Conservation (phyloP, 2,888 invertebrate genomes). For the Thereva unica region DNA sequence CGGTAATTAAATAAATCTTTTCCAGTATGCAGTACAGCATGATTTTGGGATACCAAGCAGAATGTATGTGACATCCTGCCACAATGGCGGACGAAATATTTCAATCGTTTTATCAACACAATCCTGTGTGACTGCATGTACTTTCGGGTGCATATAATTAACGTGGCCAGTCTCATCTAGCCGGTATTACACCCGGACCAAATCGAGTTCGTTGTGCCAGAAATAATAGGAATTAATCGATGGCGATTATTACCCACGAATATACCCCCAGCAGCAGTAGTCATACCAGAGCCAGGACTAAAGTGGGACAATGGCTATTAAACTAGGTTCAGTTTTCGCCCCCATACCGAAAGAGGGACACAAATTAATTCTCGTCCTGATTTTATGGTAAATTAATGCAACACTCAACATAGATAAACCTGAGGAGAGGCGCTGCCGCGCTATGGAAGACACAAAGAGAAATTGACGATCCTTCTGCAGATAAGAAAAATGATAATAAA, state of each 20-base stretch:
- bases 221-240: constrained; percentile 30
- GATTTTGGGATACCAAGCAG: constrained; percentile 2
- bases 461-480: constrained; percentile 3
- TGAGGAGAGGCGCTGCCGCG: neutral
- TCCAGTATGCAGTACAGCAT: neutral
- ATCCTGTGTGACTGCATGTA: neutral
- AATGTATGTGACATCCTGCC: constrained; percentile 18
- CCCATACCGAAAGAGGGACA: constrained; percentile 6
- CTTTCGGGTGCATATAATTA: constrained; percentile 6
- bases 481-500: constrained; percentile 18
- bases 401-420: constrained; percentile 12
- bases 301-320: constrained; percentile 15
- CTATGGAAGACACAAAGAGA: neutral
- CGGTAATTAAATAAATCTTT: constrained; percentile 24
- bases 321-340: constrained; percentile 2
- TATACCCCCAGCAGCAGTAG: too few relatives aligned
- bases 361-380: constrained; percentile 28
- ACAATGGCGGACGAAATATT: constrained; percentile 23
- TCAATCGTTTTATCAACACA: constrained; percentile 29
- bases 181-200: neutral
- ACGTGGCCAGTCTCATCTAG: neutral
- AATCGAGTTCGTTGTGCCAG: constrained; percentile 5
- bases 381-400: constrained; percentile 25
- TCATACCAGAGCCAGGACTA: too few relatives aligned
- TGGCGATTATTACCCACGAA: constrained; percentile 28